phyloP scores from a whole-genome alignment of 2,113 vertebrate species.

The Falcunculus frontatus region DNA sequence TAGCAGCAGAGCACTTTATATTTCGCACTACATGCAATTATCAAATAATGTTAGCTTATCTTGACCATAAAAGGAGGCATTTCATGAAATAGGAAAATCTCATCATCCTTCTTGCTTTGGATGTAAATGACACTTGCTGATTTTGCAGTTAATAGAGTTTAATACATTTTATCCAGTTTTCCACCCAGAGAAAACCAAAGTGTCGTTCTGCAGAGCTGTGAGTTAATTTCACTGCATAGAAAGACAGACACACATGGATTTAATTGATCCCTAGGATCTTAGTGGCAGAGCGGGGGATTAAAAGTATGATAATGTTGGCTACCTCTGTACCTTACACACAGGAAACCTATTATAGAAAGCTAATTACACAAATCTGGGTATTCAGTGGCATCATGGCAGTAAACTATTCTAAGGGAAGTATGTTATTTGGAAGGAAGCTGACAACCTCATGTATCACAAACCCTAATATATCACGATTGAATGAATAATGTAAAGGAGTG shows the following conservation, averaged over 20 bases:
- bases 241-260: background rate
- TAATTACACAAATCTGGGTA: slow-evolving; percentile 24
- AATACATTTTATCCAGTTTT: background rate
- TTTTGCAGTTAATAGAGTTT: background rate
- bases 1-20: background rate
- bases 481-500: slow-evolving; percentile 49
- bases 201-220: background rate
- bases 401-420: slow-evolving; percentile 25
- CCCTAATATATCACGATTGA: slow-evolving; percentile 20
- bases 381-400: slow-evolving; percentile 15
- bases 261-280: background rate
- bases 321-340: background rate
- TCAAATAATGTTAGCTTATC: background rate
- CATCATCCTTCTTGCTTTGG: background rate
- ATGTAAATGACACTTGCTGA: background rate
- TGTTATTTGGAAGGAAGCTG: slow-evolving; percentile 20
- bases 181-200: background rate
- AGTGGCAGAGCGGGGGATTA: background rate
- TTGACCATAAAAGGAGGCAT: background rate
- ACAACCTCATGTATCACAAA: slow-evolving; percentile 35
- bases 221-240: background rate
- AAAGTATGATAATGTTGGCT: background rate
- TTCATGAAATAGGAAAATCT: background rate
- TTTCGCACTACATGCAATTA: background rate
- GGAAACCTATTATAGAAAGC: background rate